Evolutionary conservation across 2,888 invertebrate genomes (phyloP), one percentile per base, ranked within the genome.

Genomic region (Lasioglossum lativentre): DNA sequence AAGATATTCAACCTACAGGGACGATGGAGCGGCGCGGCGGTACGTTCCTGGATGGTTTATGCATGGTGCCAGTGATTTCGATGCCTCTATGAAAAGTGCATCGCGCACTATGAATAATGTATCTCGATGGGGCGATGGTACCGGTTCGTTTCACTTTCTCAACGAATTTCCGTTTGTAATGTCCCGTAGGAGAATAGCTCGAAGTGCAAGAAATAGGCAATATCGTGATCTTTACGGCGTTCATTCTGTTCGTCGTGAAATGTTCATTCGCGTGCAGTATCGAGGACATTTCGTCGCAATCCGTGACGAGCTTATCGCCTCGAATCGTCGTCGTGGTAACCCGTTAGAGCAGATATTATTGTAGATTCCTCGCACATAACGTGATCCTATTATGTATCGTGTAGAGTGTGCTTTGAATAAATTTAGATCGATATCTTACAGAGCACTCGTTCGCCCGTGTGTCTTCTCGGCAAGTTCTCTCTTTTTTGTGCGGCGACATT

Each of bases 371-470:
- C 63, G 78, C 42, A 66, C 78, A 66, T 78, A 75, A 83, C 78
- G 63, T 1, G 40, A n/a, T 8, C n/a, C 30, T 52, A 83, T 75
- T 75, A 73, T 45, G 72, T 66, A 76, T 80, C 72, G 30, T 23
- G 16, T 63, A 56, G 63, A 79, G 42, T 70, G 73, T 45, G 80
- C 74, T 82, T 59, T 75, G 86, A 86, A 86, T 83, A 78, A 86
- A 86, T 87, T 86, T 83, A 78, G 74, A 87, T 83, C 80, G 56
- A 78, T 83, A 80, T 80, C 83, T 78, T 3, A 27, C n/a, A 23
- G 34, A 23, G 52, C 19, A 40, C 14, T 66, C 27, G 19, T 4
- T 68, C 6, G 27, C 27, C 23, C 38, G 38, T 68, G 71, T 78
- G 47, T 80, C 38, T 47, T 63, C 42, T 23, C 14, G 19, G 23